Base-by-base conservation (phyloP, 2,888 invertebrate species). In the Drosophila eohydei region DNA sequence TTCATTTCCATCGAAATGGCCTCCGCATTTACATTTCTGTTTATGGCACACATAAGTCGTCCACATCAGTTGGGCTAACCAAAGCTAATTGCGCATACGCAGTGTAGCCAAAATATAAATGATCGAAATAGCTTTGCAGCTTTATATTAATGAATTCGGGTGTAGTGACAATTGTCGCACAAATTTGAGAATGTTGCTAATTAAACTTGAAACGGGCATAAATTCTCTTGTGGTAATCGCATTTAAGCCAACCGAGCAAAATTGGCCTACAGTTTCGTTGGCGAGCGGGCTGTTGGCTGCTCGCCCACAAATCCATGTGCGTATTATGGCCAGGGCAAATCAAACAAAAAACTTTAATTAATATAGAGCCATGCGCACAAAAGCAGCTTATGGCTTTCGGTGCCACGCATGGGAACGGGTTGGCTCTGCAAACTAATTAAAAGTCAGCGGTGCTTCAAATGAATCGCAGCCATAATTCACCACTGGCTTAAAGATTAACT, bases 321-420 rank as follows among this genome's bases (percentile, higher is more conserved):
- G 48, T 32, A 7, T 34, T 34, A 36, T 34, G 48, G 16, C 43
- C 58, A 21, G 34, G 28, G 14, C 28, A 86, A 86, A 78, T 80
- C 84, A 83, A 78, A 86, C 75, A 83, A 71, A 71, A 52, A 81
- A 86, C 81, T 83, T 88, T 86, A 86, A 86, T 83, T 86, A 88
- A 88, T 88, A 81, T 78, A 78, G 78, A 78, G 50, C 77, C 66
- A 6, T 7, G 50, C 50, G 8, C 62, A 61, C 36, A 51, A 48
- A 71, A 72, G 51, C 74, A 59, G 86, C 67, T 85, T 76, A 88
- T 60, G 68, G 68, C 46, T 34, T 54, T 40, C 57, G 48, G 36
- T 57, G 28, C 3, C 16, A 21, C 52, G 14, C 12, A 26, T 38
- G 28, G 36, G n/a, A n/a, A 11, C 1, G 44, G 46, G 43, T 32